Conservation (phyloP, 2,797 vertebrate genomes). For the Tokudaia muenninki region DNA sequence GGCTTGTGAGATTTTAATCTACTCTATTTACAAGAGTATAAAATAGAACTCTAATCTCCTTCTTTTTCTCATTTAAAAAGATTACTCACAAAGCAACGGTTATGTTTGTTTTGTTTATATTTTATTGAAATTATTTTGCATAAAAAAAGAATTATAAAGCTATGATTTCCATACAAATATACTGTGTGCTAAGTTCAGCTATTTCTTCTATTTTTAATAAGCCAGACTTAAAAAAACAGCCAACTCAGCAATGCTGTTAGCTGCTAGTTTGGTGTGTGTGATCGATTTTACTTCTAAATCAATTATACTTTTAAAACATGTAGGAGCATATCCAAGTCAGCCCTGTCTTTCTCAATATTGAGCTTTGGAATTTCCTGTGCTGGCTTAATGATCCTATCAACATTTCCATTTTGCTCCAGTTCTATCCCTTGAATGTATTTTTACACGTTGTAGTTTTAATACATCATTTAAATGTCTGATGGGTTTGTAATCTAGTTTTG, state of each 20-base stretch:
- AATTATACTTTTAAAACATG: constrained; percentile 56
- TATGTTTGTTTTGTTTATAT: not conserved
- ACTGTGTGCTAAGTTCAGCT: constrained; percentile 70
- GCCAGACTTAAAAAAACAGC: constrained; percentile 40
- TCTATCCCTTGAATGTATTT: not conserved
- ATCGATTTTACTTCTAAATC: constrained; percentile 73
- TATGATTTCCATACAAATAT: constrained; percentile 63
- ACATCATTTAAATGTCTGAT: not conserved
- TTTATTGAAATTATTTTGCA: not conserved
- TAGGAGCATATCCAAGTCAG: not conserved
- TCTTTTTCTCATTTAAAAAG: not conserved
- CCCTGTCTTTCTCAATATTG: not conserved
- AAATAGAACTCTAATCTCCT: not conserved
- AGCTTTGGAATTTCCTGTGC: not conserved
- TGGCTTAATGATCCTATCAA: not conserved
- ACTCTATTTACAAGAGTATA: not conserved
- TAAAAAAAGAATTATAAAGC: too few relatives aligned
- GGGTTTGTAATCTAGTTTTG: not conserved
- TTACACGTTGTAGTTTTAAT: not conserved
- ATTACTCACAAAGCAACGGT: not conserved
- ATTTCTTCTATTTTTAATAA: constrained; percentile 67
- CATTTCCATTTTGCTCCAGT: not conserved
- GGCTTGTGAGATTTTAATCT: not conserved
- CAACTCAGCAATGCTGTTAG: constrained; percentile 60
- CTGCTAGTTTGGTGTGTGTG: constrained; percentile 51